phyloP scores from a whole-genome alignment of 1,140 invertebrate species.

The Ephestia elutella region DNA sequence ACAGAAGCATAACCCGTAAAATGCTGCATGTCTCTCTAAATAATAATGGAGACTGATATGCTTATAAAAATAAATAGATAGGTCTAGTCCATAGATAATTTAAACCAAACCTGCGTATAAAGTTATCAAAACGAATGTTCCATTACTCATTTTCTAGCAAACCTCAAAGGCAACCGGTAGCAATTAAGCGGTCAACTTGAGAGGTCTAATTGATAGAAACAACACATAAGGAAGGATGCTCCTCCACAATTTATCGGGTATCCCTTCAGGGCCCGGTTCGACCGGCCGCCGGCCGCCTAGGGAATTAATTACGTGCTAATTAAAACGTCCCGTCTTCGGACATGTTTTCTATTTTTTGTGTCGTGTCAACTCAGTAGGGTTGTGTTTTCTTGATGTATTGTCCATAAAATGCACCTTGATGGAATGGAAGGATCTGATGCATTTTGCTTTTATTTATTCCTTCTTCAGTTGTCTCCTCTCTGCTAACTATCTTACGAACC shows the following conservation, averaged over 20 bases:
- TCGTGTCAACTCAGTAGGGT: constrained; percentile 14
- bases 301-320: constrained; percentile 45
- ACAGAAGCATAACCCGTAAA: not conserved
- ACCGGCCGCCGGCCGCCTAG: not conserved
- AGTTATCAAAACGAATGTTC: not conserved
- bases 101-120: no score
- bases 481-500: no score
- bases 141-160: not conserved
- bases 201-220: constrained; percentile 39
- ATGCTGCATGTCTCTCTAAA: no score
- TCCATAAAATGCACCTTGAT: not conserved
- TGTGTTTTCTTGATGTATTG: not conserved
- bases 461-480: no score
- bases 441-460: no score
- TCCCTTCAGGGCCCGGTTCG: constrained; percentile 10
- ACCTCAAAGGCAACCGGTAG: constrained; percentile 12
- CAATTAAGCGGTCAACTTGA: constrained; percentile 28
- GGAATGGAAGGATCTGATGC: no score
- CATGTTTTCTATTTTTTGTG: constrained; percentile 16
- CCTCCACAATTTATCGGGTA: constrained; percentile 14
- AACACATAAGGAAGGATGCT: constrained; percentile 22
- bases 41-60: no score
- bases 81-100: no score
- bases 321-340: constrained; percentile 27
- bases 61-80: no score